Evolutionary conservation across 2,797 vertebrate genomes (phyloP), one percentile per base, ranked within the genome.

Genomic region (Oryzias dopingdopingensis): DNA sequence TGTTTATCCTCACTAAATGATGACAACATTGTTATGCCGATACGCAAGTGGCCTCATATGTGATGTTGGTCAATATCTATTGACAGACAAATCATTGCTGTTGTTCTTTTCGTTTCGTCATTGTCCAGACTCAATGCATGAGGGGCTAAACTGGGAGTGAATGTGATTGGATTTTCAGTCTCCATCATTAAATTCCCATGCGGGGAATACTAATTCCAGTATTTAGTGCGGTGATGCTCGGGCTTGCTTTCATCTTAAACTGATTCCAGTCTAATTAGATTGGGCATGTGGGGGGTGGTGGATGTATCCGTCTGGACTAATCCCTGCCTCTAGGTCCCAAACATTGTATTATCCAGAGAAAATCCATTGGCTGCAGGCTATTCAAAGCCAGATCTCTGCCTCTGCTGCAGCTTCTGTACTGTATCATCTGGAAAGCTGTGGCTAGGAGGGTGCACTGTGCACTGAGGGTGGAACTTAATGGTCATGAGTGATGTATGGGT

Each of bases 251-350:
- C 89, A 92, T 91, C 90, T 92, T 91, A 92, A 92, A 92, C 89
- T 88, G 90, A 93, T 92, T 92, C 88, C 82, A 84, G 85, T 91
- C 85, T 92, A 92, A 93, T 93, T 93, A 91, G 90, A 92, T 92
- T 92, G 90, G 85, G 86, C 89, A 91, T 89, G 87, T 92, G 90
- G 88, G 88, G 89, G 83, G 86, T 86, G 91, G 88, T 84, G 90
- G 88, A 91, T 90, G 86, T 87, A 90, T 91, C 87, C 83, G 90
- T 92, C 88, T 88, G 86, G 86, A 89, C 88, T 90, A 90, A 92
- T 91, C 84, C 90, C 84, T 91, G 87, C 88, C 90, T 91, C 90
- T 92, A 85, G 88, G 84, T 89, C 85, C 87, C 84, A 91, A 91
- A 91, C 89, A 90, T 92, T 90, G 88, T 89, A 92, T 91, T 91